Percentiles rank a stretch among this genome's conserved stretches.
Conservation (phyloP, 2,113 vertebrate genomes). For the Prunella himalayana region DNA sequence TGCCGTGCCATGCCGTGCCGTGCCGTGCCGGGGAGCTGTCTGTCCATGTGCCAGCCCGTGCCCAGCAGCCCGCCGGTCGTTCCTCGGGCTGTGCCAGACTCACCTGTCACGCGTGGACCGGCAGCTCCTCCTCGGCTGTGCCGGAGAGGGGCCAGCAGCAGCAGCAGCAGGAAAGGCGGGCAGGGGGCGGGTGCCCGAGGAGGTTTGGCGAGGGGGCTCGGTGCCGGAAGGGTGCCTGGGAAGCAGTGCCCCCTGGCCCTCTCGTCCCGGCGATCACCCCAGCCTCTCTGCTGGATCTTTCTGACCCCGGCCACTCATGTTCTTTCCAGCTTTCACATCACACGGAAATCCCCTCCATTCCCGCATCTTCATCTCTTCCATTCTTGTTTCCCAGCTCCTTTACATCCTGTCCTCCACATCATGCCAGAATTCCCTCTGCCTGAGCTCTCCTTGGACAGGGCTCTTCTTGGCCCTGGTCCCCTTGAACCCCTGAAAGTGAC, state of each 20-base stretch:
- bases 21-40: accelerated
- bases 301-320: too few species aligned
- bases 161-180: neutral
- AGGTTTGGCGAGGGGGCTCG: too few species aligned
- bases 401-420: neutral
- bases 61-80: neutral
- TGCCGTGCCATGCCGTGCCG: too few species aligned
- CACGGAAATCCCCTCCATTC: accelerated
- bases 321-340: neutral
- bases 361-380: accelerated
- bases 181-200: too few species aligned
- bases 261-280: neutral
- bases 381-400: neutral
- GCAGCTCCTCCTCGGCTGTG: neutral
- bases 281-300: neutral
- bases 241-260: neutral
- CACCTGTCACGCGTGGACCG: neutral
- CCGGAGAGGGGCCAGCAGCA: neutral
- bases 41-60: neutral
- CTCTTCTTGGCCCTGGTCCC: neutral
- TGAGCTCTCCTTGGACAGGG: neutral
- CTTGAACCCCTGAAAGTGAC: neutral
- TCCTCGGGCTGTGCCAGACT: neutral
- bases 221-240: neutral
- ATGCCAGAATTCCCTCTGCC: neutral